These are phyloP conservation scores for Squalus acanthias DNA, from an alignment of 2,797 vertebrate species.

Conservation along the genomic window DNA sequence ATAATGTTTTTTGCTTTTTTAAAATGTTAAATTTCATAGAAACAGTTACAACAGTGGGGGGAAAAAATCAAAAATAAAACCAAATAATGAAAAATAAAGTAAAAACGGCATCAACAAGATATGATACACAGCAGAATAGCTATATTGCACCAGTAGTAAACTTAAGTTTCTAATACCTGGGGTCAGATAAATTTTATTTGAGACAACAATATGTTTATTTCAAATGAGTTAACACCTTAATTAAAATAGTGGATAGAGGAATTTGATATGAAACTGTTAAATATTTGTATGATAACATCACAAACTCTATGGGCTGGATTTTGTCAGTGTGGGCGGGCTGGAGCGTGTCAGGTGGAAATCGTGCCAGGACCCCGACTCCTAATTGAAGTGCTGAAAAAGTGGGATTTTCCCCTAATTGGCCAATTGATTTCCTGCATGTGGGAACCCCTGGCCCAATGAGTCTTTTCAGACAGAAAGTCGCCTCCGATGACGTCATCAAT, in stretches of 20 bases:
- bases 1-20: not conserved
- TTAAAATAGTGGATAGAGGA: not conserved
- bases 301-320: too few relatives aligned
- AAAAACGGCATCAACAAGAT: not conserved
- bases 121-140: not conserved
- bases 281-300: too few relatives aligned
- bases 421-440: too few relatives aligned
- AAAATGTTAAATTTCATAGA: not conserved
- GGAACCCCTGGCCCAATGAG: too few relatives aligned
- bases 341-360: too few relatives aligned
- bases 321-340: too few relatives aligned
- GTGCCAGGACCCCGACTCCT: too few relatives aligned
- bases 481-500: too few relatives aligned
- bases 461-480: too few relatives aligned
- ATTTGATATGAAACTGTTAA: too few relatives aligned
- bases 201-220: not conserved
- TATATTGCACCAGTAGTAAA: not conserved
- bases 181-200: not conserved
- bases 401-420: too few relatives aligned
- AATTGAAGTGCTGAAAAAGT: too few relatives aligned
- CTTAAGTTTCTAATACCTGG: not conserved
- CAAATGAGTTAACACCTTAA: not conserved
- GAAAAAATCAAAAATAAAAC: not conserved
- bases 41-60: not conserved
- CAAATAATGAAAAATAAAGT: not conserved